Base-by-base conservation (phyloP, 2,888 invertebrate species). In the Eulithis prunata region DNA sequence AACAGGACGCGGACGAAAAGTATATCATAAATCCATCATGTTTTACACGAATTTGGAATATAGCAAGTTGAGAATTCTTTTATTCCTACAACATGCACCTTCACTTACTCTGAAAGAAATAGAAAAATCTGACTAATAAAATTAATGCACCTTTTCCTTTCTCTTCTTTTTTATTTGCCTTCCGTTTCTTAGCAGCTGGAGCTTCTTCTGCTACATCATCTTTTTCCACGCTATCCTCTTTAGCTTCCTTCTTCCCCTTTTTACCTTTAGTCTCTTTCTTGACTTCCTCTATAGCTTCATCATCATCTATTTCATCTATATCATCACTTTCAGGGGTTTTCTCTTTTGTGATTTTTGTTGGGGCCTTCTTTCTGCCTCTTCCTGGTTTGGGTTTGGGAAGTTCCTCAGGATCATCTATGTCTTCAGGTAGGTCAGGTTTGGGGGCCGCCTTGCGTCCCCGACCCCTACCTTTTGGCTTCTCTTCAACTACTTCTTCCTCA, bases 171-270 rank as follows among this genome's bases (percentile, higher is more conserved):
- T 87, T 89, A 66, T 72, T 77, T 36, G 78, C 78, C 75, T 86
- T 90, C 59, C 79, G 78, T 71, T 86, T 90, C 71, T 87, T 91
- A 8, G 81, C 71, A 11, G 79, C 77, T 52, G 83, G 75, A 46
- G 73, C 77, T 46, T 80, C 81, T 28, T 83, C 83, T 38, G 68
- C 49, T 49, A 81, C 82, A 45, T 81, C 84, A 13, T 84, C 83
- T 12, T 79, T 79, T 7, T 84, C 85, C 6, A 81, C 82, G 21
- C 69, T 71, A 21, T 83, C 86, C 28, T 86, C 87, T 81, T 90
- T 91, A 65, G 80, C 69, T 70, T 75, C 80, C 79, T 90, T 91
- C 71, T 87, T 91, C 0, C 78, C 84, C 72, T 88, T 90, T 64
- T 82, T 84, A 38, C 85, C 84, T 73, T 87, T 87, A 5, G 78